Evolutionary conservation across 2,113 vertebrate species (phyloP), one percentile per base, ranked within the genome.

Genomic region (Lethenteron reissneri): DNA sequence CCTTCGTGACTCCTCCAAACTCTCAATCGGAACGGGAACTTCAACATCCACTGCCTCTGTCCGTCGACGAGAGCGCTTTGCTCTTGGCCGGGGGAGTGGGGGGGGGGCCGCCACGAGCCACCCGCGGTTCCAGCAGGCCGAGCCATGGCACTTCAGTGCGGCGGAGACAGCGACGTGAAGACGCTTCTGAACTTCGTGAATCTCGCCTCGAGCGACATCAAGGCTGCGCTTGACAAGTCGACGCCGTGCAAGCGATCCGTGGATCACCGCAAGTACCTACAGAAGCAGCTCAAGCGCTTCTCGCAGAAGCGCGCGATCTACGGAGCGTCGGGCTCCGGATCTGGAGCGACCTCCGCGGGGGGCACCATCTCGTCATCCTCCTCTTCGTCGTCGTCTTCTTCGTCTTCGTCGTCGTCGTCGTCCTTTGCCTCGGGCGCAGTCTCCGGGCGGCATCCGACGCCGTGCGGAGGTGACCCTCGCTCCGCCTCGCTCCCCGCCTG

Each of bases 151-250:
- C 41, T 41, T 41, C 41, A 41, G 6, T 41, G 41, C 41, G 41
- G 78, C 74, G 76, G 88, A 1, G 94, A 97, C 84, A 96, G 86
- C 11, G 94, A 99, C 64, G 94, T 97, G 69, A 97, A 96, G 81
- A 97, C 90, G 3, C 79, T 99, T 11, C 82, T 99, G 72, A 97
- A 96, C 80, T 97, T 99, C 4, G 92, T 99, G 15, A 96, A 97
- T 78, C 76, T 97, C 82, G 94, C 92, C 7, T 99, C 94, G 70
- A 97, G 94, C 0, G 94, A 99, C 79, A 99, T 99, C 79, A 97
- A 97, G 79, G 94, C 91, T 0, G 94, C 94, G 69, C 77, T 99
- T 81, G 94, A 99, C 77, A 92, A 95, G 78, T 99, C 90, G 0
- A 92, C 92, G 4, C 92, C 94, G 9, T 97, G 92, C 80, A 85